Percentiles rank a stretch among this genome's conserved stretches.
These are phyloP conservation scores for Lottia scabra DNA, from an alignment of 2,888 invertebrate species.

Conservation along the genomic window DNA sequence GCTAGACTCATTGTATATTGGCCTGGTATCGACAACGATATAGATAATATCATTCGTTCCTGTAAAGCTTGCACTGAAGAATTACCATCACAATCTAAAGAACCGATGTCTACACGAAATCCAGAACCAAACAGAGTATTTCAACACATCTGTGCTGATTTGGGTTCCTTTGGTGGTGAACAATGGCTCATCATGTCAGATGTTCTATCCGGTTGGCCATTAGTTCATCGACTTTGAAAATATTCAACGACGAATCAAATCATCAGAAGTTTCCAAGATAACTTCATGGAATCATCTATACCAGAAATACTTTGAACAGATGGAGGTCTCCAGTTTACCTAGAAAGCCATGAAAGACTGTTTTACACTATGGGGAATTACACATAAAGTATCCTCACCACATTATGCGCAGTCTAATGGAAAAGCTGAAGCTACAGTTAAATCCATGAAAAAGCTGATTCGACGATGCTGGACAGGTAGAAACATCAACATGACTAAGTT, in stretches of 20 bases:
- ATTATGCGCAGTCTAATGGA: not conserved
- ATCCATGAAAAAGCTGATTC: not conserved
- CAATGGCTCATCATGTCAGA: not conserved
- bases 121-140: not conserved
- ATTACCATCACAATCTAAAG: not conserved
- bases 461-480: not conserved
- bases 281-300: not conserved
- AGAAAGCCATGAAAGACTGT: not conserved
- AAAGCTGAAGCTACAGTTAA: not conserved
- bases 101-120: not conserved
- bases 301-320: not conserved
- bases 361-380: not conserved
- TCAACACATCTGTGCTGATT: not conserved
- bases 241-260: not conserved
- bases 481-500: not conserved
- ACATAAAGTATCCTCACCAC: not conserved
- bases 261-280: not conserved
- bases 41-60: not conserved
- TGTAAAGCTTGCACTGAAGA: not conserved
- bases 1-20: not conserved
- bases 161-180: not conserved
- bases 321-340: not conserved
- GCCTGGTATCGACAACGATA: not conserved
- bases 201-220: not conserved
- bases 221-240: not conserved